phyloP scores from a whole-genome alignment of 2,113 vertebrate genomes.

The Phyllostomus hastatus region DNA sequence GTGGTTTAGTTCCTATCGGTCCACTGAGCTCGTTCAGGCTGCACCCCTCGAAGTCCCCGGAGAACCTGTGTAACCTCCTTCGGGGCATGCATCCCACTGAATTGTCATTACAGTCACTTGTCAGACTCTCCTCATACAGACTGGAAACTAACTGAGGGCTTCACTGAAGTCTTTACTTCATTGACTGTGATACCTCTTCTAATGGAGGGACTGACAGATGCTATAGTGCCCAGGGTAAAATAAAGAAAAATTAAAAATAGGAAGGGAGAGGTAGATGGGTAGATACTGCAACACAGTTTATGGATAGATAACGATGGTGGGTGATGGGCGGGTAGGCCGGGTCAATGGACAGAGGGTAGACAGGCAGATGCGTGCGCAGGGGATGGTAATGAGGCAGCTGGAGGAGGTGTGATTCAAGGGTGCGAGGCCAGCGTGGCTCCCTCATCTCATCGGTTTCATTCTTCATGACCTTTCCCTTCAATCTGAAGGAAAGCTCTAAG shows the following conservation, averaged over 20 bases:
- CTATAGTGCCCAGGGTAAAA: neutral
- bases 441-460: neutral
- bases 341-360: neutral
- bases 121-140: neutral
- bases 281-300: neutral
- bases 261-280: neutral
- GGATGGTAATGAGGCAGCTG: neutral
- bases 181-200: neutral
- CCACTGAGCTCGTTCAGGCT: neutral
- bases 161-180: neutral
- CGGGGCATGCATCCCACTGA: neutral
- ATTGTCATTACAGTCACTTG: rapidly evolving
- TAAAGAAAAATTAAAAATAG: neutral
- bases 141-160: neutral
- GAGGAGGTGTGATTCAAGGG: rapidly evolving
- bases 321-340: too few species aligned
- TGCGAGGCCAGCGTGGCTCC: neutral
- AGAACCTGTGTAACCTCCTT: neutral
- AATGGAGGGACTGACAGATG: neutral
- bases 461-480: neutral
- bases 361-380: neutral
- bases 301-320: neutral
- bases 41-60: neutral
- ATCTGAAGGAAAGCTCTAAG: neutral
- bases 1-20: neutral